Base-by-base conservation (phyloP, 2,113 vertebrate genomes). In the Antennarius striatus region DNA sequence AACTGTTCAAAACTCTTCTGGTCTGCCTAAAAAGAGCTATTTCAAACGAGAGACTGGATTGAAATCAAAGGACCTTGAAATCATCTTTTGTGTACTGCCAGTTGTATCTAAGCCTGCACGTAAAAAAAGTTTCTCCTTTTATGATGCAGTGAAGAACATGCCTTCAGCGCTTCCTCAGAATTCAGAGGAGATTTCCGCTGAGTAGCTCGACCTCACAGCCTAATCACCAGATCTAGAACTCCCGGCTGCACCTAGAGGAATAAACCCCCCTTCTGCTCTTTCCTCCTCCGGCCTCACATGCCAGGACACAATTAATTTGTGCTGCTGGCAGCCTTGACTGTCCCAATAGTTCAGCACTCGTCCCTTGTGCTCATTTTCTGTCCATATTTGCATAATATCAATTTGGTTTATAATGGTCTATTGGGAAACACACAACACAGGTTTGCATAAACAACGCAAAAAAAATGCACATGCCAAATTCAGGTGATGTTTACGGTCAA, bases 161-260 rank as follows among this genome's bases (percentile, higher is more conserved):
- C 86, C 85, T 77, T 85, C 68, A 85, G 80, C 80, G 13, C 79
- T 81, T 89, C 85, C 76, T 74, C 77, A 5, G 68, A 81, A 84
- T 86, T 82, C 84, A 67, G 72, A 12, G 56, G 84, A 86, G 51
- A 73, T 81, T 84, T 84, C 79, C 55, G 46, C 81, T 56, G 68
- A 77, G 70, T 66, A 72, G 64, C 75, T 74, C 71, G 63, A 82
- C 83, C 83, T 81, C 77, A 63, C 73, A 59, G 79, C 84, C 77
- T 86, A 86, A 90, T 89, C 87, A 86, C 81, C 81, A 83, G 73
- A 87, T 88, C 84, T 79, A 43, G 80, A 88, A 83, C 81, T 83
- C 80, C 56, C 75, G 72, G 81, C 80, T 3, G 15, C 48, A 61
- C 77, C 7, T 4, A 79, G 68, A 87, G 80, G 78, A 39, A 82